Evolutionary conservation across 2,888 invertebrate genomes (phyloP).

Genomic region (Orchestes rusci): DNA sequence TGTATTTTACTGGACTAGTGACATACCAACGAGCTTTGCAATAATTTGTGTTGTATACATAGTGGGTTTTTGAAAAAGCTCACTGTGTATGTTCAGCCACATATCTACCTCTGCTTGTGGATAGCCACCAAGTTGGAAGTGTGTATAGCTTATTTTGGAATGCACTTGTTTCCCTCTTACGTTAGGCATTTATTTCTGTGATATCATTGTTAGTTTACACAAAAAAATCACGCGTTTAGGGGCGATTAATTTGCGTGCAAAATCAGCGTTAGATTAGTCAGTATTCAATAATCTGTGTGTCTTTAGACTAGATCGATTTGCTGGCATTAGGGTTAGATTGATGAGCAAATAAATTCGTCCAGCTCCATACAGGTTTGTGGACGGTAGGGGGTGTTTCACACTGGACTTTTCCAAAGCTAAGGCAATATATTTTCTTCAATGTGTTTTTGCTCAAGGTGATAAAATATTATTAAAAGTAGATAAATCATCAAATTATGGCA

Average conservation of each 20-base stretch:
- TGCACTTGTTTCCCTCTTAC: constrained; percentile 14
- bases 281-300: background rate
- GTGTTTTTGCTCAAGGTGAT: too few species aligned
- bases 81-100: constrained; percentile 23
- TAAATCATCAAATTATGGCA: too few species aligned
- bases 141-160: constrained; percentile 22
- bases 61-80: background rate
- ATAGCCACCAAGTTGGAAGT: too few species aligned
- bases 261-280: constrained; percentile 15
- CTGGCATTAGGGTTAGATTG: background rate
- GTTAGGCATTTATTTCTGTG: constrained; percentile 38
- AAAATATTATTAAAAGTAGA: too few species aligned
- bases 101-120: constrained; percentile 27
- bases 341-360: too few species aligned
- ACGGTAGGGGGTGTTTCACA: too few species aligned
- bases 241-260: constrained; percentile 12
- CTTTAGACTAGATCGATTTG: background rate
- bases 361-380: too few species aligned
- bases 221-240: too few species aligned
- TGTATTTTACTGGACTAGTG: too few species aligned
- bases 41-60: constrained; percentile 20
- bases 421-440: too few species aligned
- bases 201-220: constrained; percentile 30
- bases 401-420: too few species aligned
- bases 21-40: constrained; percentile 24